A percentile compares a stretch with the other conserved stretches of the same genome.
These are phyloP conservation scores for Galaxea fascicularis DNA, from an alignment of 92 coral and sea anemone species.

Conservation along the genomic window DNA sequence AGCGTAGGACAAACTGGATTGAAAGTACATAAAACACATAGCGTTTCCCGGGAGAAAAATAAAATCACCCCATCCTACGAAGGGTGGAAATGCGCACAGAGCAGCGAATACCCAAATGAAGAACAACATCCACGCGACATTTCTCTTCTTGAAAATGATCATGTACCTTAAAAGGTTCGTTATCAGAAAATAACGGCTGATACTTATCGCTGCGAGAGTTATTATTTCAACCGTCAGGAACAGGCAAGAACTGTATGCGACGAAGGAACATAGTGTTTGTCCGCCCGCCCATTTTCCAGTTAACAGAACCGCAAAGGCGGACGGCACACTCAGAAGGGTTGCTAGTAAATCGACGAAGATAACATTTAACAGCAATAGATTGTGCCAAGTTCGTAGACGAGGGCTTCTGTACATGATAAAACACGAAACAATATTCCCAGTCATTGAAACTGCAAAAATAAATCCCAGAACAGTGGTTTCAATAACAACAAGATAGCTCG, in stretches of 20 bases:
- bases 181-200: constrained; percentile 74
- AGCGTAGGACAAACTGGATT: constrained; percentile 64
- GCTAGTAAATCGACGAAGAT: constrained; percentile 73
- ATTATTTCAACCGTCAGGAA: constrained; percentile 60
- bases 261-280: constrained; percentile 45
- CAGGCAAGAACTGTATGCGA: constrained; percentile 64
- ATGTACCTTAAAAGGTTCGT: constrained; percentile 61
- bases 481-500: constrained; percentile 53
- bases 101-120: constrained; percentile 64
- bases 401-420: constrained; percentile 71
- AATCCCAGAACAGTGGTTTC: constrained; percentile 53
- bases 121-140: constrained; percentile 55
- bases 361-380: constrained; percentile 70
- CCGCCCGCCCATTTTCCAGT: constrained; percentile 66
- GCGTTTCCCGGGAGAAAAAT: constrained; percentile 75
- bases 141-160: constrained; percentile 66
- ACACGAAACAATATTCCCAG: constrained; percentile 69
- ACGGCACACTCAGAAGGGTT: constrained; percentile 48
- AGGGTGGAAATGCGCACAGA: constrained; percentile 65
- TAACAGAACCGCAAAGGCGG: constrained; percentile 53
- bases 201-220: constrained; percentile 73
- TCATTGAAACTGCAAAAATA: constrained; percentile 46
- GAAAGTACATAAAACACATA: constrained; percentile 71
- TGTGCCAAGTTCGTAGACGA: constrained; percentile 84
- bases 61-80: constrained; percentile 81